Evolutionary conservation across 1,140 invertebrate species (phyloP), one percentile per base, ranked within the genome.

Genomic region (Brevipalpus yothersi): DNA sequence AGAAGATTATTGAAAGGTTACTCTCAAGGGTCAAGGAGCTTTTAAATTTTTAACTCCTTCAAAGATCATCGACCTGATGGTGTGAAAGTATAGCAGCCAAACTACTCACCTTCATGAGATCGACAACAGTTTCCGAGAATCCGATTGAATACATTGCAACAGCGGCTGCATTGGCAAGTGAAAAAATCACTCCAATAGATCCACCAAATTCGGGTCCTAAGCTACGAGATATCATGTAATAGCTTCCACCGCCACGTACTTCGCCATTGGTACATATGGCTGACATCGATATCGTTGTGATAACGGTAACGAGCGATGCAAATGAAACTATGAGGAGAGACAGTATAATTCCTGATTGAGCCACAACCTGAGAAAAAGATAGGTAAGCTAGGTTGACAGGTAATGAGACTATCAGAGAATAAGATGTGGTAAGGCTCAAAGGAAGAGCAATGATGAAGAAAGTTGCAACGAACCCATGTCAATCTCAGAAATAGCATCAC

Each of bases 91-190:
- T 49, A n/a, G 47, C 15, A 49, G 47, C 2, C 19, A 19, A 49
- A 49, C 19, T 31, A 31, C 23, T 17, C 40, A 47, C 43, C 42
- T 62, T 31, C 17, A 49, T 58, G 43, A 54, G 21, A 47, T 19
- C 43, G 1, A 21, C 10, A 49, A 97, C 70, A 1, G 91, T 92
- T 70, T 95, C 86, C 63, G 90, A 92, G 73, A 97, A 97, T 15
- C 94, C 94, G 19, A 98, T 93, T 0, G 92, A 90, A 72, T 97
- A 96, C 84, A 97, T 90, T 1, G 93, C 89, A 0, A 91, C 89
- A 0, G 89, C 85, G 0, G 96, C 89, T 0, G 91, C 82, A 70
- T 96, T 97, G 1, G 93, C 93, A 65, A 98, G 84, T 8, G 90
- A 89, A 68, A 99, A 96, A 2, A 66, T 61, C 12, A 96, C 78